Conservation (phyloP, 2,113 vertebrate species). For the Prietella phreatophila region DNA sequence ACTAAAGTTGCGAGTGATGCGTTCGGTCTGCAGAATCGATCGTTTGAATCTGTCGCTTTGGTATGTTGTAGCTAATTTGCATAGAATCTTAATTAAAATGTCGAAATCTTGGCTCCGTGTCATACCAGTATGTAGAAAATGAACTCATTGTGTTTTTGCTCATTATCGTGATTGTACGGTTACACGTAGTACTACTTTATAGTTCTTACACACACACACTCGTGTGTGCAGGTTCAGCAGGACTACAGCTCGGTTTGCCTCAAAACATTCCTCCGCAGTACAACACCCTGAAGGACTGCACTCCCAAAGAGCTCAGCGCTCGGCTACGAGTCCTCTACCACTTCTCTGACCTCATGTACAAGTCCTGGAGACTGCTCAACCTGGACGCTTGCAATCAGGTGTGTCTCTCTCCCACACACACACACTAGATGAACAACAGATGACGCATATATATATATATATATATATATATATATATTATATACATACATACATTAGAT, state of each 20-base stretch:
- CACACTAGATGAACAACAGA: neutral
- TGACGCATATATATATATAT: too few species aligned
- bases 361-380: slow-evolving; percentile 78
- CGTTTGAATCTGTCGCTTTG: neutral
- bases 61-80: neutral
- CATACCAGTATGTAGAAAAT: neutral
- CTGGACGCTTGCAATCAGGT: slow-evolving; percentile 70
- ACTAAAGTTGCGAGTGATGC: too few species aligned
- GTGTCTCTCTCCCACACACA: neutral
- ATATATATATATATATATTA: too few species aligned
- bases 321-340: slow-evolving; percentile 75
- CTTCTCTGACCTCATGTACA: slow-evolving; percentile 82
- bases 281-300: slow-evolving; percentile 75
- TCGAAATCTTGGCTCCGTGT: neutral
- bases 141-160: neutral
- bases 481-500: too few species aligned
- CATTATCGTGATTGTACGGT: neutral
- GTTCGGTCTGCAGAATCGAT: too few species aligned
- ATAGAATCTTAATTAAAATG: neutral
- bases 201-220: slow-evolving; percentile 34
- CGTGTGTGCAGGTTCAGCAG: slow-evolving; percentile 30
- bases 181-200: neutral
- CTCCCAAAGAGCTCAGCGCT: slow-evolving; percentile 67
- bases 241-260: slow-evolving; percentile 71
- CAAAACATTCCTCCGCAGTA: slow-evolving; percentile 75